Base-by-base conservation (phyloP, 2,888 invertebrate genomes). In the Lamproptera curius region DNA sequence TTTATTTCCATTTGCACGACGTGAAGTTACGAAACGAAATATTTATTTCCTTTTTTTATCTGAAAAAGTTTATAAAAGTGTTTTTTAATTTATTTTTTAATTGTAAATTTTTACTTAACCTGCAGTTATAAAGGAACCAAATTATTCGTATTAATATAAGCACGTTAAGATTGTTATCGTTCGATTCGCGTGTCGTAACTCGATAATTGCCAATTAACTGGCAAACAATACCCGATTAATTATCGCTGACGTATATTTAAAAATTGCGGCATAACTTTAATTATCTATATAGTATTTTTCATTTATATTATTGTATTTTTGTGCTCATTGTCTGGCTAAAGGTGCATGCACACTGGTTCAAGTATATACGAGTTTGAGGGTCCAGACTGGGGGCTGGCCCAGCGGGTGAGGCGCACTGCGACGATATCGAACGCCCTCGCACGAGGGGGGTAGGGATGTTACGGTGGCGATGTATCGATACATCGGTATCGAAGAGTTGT, bases 381-480 rank as follows among this genome's bases (percentile, higher is more conserved):
- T 48, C 44, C 39, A 45, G 52, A 42, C 42, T 20, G 41, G 23
- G 33, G 36, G 43, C 42, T 70, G 70, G 69, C 73, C 69, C 70
- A 79, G 72, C 74, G 70, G 74, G 70, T 70, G 67, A 65, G 83
- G 84, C 72, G 73, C 73, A 72, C 69, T 73, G 73, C 72, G 72
- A 69, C 61, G 72, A 70, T 86, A 87, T 87, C 86, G 89, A 85
- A 76, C 84, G 84, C 55, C 48, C 50, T 52, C 52, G 6, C 47
- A 43, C 44, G 48, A 44, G 53, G 50, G 46, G 39, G 39, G 35
- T 11, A 57, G 52, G 61, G 63, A 73, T 74, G 59, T 51, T 51
- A 55, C 51, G 55, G 49, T 55, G 49, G 50, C 45, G 34, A 40
- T 5, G 6, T 20, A 20, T 20, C 20, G 20, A 20, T 20, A 20